Conservation (phyloP, 2,797 vertebrate genomes). For the Platyrinchus mystaceus region DNA sequence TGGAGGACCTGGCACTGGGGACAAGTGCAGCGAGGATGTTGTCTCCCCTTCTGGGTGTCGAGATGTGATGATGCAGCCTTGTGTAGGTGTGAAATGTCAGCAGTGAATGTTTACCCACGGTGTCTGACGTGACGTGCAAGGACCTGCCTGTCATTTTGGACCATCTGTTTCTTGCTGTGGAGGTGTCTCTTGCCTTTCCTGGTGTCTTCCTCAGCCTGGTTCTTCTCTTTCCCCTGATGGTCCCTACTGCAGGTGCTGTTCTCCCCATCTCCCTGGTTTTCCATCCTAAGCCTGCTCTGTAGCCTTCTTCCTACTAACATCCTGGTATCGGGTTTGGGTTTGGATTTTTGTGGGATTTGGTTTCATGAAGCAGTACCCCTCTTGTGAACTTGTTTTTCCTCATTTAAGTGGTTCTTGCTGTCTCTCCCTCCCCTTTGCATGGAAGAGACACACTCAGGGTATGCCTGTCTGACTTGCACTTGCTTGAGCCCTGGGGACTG, state of each 20-base stretch:
- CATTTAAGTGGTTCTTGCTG: neutral
- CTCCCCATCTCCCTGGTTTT: neutral
- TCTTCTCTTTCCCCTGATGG: neutral
- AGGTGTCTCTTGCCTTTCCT: neutral
- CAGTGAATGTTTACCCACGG: neutral
- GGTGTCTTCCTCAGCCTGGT: neutral
- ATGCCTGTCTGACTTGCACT: neutral
- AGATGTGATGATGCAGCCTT: neutral
- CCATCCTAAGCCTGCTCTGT: neutral
- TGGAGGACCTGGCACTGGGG: neutral
- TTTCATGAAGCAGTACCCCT: neutral
- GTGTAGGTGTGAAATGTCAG: constrained; percentile 6
- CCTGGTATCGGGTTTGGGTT: neutral
- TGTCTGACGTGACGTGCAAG: neutral
- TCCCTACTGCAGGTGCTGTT: neutral
- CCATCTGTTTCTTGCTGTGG: neutral
- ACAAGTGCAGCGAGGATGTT: neutral
- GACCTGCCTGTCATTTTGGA: neutral
- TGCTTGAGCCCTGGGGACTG: neutral
- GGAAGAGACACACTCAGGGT: neutral
- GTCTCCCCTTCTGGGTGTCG: neutral
- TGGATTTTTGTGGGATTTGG: neutral
- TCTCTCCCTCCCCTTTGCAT: neutral
- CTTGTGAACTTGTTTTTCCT: neutral
- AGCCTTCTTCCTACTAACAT: neutral